Evolutionary conservation across 2,113 vertebrate species (phyloP).

Genomic region (Pygoscelis adeliae): DNA sequence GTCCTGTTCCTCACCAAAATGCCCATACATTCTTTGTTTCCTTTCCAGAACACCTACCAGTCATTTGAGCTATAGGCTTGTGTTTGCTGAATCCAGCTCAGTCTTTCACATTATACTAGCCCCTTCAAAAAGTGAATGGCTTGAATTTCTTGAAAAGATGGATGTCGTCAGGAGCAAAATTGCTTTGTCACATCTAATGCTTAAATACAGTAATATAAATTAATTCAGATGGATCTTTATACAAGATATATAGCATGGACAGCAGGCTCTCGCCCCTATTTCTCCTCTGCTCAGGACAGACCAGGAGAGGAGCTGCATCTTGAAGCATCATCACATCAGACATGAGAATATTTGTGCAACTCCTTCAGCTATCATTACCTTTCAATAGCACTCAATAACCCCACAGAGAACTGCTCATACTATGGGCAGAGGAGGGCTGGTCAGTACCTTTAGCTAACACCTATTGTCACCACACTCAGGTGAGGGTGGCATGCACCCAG

Average conservation of each 20-base stretch:
- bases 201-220: not conserved
- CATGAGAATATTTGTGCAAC: not conserved
- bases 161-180: not conserved
- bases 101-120: not conserved
- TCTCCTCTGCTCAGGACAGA: not conserved
- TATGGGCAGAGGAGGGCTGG: not conserved
- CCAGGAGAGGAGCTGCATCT: not conserved
- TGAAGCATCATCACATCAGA: not conserved
- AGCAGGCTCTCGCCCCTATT: not conserved
- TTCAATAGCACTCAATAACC: not conserved
- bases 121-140: not conserved
- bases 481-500: rapidly evolving
- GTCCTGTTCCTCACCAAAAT: not conserved
- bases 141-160: not conserved
- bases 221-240: not conserved
- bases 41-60: not conserved
- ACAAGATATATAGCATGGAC: not conserved
- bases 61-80: not conserved
- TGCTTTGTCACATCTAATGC: not conserved
- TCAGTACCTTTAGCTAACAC: not conserved
- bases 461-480: rapidly evolving
- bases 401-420: not conserved
- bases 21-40: not conserved
- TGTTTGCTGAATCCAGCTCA: not conserved
- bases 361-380: not conserved